phyloP scores from a whole-genome alignment of 2,888 invertebrate species.

The Amphimallon solstitiale region DNA sequence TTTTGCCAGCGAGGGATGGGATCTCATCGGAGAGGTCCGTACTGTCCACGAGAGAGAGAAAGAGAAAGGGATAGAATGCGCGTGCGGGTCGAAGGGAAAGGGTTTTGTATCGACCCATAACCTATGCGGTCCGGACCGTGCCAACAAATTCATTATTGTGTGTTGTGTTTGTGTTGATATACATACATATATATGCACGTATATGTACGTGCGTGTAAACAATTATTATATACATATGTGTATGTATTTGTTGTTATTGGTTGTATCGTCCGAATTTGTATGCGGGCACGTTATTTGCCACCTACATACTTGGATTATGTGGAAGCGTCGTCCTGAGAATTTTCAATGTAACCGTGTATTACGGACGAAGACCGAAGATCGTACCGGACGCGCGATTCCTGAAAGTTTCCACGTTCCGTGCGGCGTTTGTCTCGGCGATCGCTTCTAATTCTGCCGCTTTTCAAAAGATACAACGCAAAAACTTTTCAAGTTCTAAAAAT shows the following conservation, averaged over 20 bases:
- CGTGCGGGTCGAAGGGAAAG: conserved; percentile 42
- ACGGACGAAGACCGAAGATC: not conserved
- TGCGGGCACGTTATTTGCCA: conserved; percentile 1
- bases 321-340: conserved; percentile 7
- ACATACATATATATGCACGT: not conserved
- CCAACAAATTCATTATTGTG: conserved; percentile 56
- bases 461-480: not conserved
- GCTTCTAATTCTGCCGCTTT: not conserved
- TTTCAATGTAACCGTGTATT: not conserved
- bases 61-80: conserved; percentile 39
- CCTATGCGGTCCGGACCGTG: conserved; percentile 59
- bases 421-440: not conserved
- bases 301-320: conserved; percentile 10
- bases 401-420: not conserved
- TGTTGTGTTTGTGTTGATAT: conserved; percentile 49
- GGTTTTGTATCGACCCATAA: conserved; percentile 53
- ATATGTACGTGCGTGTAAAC: conserved; percentile 13
- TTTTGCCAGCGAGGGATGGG: conserved; percentile 17
- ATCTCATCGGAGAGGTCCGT: not conserved
- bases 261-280: conserved; percentile 6
- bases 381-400: not conserved
- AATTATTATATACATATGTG: not conserved
- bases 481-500: not conserved
- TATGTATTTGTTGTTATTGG: not conserved
- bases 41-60: conserved; percentile 6